Conservation (phyloP, 2,888 invertebrate species). For the Thumatha senex region DNA sequence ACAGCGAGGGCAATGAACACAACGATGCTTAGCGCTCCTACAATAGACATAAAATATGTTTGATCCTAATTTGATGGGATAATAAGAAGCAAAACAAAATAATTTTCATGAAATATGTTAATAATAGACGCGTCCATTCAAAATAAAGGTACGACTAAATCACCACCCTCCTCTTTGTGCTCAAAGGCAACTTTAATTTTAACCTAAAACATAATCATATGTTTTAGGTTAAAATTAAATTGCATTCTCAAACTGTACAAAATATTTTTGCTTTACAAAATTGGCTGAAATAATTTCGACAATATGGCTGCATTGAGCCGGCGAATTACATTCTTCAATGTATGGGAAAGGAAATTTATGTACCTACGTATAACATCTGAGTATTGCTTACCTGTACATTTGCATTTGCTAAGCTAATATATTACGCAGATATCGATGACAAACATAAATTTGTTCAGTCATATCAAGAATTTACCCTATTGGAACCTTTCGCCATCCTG, state of each 20-base stretch:
- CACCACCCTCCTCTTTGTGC: background rate
- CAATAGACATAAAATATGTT: no score
- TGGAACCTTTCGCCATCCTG: slow-evolving; percentile 32
- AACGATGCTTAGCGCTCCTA: no score
- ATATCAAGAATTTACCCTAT: slow-evolving; percentile 43
- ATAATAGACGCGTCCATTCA: background rate
- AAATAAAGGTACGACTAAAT: background rate
- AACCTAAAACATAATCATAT: slow-evolving; percentile 14
- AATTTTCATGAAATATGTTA: no score
- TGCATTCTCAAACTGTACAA: slow-evolving; percentile 11
- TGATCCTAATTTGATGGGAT: no score
- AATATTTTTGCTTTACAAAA: slow-evolving; percentile 40
- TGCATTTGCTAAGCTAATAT: slow-evolving; percentile 19
- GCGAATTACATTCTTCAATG: slow-evolving; percentile 43
- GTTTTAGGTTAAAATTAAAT: no score
- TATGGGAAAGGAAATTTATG: slow-evolving; percentile 38
- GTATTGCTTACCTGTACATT: slow-evolving; percentile 20
- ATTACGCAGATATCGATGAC: slow-evolving; percentile 20
- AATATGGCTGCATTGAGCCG: slow-evolving; percentile 42
- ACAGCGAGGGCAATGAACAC: no score
- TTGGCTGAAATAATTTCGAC: slow-evolving; percentile 39
- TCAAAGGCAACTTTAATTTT: slow-evolving; percentile 17
- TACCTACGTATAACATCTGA: slow-evolving; percentile 30
- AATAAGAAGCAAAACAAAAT: no score
- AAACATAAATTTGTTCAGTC: slow-evolving; percentile 37